A percentile compares a stretch with the other conserved stretches of the same genome.
Evolutionary conservation across 2,888 invertebrate genomes (phyloP).

Genomic region (Lasioglossum morio): DNA sequence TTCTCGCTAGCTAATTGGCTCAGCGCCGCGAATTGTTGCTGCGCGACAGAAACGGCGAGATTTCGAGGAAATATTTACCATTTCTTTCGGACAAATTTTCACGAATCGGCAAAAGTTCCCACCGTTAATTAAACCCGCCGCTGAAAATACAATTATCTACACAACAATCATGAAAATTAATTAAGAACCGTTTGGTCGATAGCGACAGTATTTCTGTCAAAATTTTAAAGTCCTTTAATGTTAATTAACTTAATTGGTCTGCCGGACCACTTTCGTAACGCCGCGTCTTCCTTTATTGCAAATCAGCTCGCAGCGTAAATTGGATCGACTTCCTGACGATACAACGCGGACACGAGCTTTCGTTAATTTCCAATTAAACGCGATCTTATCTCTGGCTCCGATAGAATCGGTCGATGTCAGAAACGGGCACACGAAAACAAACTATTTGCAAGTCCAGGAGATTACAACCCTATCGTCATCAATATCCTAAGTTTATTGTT

Average conservation of each 20-base stretch:
- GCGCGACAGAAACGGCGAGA: conserved; percentile 2
- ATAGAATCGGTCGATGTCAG: conserved; percentile 18
- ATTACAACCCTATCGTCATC: neutral
- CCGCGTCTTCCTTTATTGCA: conserved; percentile 34
- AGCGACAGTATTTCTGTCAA: conserved; percentile 34
- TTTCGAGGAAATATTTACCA: conserved; percentile 5
- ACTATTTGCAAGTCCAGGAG: conserved; percentile 11
- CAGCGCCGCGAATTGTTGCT: neutral
- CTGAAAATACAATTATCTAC: conserved; percentile 51
- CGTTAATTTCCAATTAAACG: conserved; percentile 56
- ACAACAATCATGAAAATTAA: conserved; percentile 55
- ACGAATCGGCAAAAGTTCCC: neutral
- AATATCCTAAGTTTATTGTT: neutral
- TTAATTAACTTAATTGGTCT: conserved; percentile 66
- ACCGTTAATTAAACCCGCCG: conserved; percentile 48
- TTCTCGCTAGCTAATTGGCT: conserved; percentile 39
- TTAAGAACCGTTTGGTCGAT: conserved; percentile 41
- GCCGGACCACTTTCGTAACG: neutral
- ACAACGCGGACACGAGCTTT: conserved; percentile 38
- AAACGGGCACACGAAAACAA: conserved; percentile 15
- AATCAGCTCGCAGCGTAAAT: conserved; percentile 33
- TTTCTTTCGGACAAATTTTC: conserved; percentile 21
- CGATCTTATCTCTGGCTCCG: neutral
- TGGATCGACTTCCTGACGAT: conserved; percentile 36
- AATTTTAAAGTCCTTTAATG: conserved; percentile 44